These are phyloP conservation scores for Diloba caeruleocephala DNA, from an alignment of 2,888 invertebrate genomes.

Conservation along the genomic window DNA sequence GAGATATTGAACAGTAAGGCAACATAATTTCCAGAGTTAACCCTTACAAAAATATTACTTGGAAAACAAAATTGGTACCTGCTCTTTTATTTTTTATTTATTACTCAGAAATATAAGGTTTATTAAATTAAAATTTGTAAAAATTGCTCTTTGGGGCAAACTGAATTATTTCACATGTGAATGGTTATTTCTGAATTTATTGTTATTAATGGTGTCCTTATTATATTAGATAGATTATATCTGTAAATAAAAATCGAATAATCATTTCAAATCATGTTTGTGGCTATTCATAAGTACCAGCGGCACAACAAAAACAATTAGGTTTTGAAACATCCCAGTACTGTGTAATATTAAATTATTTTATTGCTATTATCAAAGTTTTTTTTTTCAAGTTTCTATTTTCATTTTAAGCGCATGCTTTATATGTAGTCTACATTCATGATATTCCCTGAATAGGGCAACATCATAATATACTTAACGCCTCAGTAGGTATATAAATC, in stretches of 20 bases:
- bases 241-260: conserved; percentile 52
- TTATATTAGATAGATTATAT: conserved; percentile 12
- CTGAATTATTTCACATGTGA: conserved; percentile 27
- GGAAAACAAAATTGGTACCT: too few species aligned
- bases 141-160: conserved; percentile 33
- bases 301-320: conserved; percentile 1
- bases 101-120: too few species aligned
- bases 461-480: conserved; percentile 5
- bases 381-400: too few species aligned
- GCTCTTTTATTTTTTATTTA: background rate
- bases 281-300: conserved; percentile 23
- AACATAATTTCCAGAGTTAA: background rate
- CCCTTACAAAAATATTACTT: too few species aligned
- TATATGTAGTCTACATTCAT: too few species aligned
- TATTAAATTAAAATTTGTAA: background rate
- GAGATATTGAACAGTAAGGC: conserved; percentile 8
- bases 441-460: background rate
- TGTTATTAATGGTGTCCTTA: conserved; percentile 23
- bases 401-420: too few species aligned
- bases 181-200: conserved; percentile 25
- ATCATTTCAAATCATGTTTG: conserved; percentile 40
- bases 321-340: conserved; percentile 17
- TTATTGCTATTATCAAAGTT: conserved; percentile 2
- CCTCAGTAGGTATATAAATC: conserved; percentile 9
- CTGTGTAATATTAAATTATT: conserved; percentile 12